phyloP scores from a whole-genome alignment of 2,113 vertebrate genomes.

The Poeciliopsis retropinna region DNA sequence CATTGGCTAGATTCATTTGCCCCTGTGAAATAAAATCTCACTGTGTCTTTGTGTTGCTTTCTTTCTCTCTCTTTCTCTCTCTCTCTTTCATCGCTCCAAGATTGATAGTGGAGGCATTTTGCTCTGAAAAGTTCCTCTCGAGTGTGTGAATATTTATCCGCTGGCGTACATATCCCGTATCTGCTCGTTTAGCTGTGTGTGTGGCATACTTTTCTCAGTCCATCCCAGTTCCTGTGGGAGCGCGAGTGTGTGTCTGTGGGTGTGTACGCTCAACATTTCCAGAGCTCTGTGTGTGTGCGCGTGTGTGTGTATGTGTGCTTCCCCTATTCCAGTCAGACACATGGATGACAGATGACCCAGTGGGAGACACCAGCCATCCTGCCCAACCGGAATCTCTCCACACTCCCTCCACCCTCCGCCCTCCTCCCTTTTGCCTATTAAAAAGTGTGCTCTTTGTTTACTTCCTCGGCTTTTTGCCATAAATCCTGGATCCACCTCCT shows the following conservation, averaged over 20 bases:
- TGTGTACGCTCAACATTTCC: slow-evolving; percentile 46
- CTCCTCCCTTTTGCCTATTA: slow-evolving; percentile 36
- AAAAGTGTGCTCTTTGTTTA: slow-evolving; percentile 75
- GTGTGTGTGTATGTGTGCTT: slow-evolving; percentile 36
- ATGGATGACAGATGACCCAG: slow-evolving; percentile 80
- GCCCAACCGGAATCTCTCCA: slow-evolving; percentile 68
- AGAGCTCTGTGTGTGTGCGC: slow-evolving; percentile 53
- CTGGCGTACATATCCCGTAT: slow-evolving; percentile 44
- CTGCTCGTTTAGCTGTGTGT: slow-evolving; percentile 33
- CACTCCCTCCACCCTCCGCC: slow-evolving; percentile 1
- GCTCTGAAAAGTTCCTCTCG: slow-evolving; percentile 55
- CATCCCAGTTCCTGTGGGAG: slow-evolving; percentile 65
- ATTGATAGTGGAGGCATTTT: slow-evolving; percentile 61
- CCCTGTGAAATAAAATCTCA: slow-evolving; percentile 70
- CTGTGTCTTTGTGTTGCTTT: slow-evolving; percentile 40
- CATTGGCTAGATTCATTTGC: slow-evolving; percentile 72
- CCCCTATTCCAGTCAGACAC: slow-evolving; percentile 71
- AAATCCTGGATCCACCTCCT: slow-evolving; percentile 67
- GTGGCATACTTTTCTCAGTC: slow-evolving; percentile 63
- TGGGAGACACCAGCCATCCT: slow-evolving; percentile 77
- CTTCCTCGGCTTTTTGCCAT: slow-evolving; percentile 69
- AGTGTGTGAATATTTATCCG: slow-evolving; percentile 65
- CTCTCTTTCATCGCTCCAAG: slow-evolving; percentile 48
- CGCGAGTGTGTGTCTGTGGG: slow-evolving; percentile 41
- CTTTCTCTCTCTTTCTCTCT: not conserved